These are phyloP conservation scores for Centropus bengalensis DNA, from an alignment of 2,113 vertebrate species.

Conservation along the genomic window DNA sequence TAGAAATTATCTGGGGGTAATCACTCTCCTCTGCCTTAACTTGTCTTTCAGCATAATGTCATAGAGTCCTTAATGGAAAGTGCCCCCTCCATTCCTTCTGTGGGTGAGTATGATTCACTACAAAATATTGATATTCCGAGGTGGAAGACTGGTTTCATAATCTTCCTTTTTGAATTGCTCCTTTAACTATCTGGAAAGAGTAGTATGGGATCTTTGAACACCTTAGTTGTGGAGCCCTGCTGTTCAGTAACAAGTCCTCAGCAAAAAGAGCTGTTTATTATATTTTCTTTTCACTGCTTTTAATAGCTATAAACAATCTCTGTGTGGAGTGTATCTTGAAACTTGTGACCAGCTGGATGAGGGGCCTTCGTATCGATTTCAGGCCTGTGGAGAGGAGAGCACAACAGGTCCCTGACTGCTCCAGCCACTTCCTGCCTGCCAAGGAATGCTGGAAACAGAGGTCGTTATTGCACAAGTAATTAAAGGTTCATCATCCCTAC, in stretches of 20 bases:
- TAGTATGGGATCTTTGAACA: background rate
- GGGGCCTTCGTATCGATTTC: slow-evolving; percentile 44
- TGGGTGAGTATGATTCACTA: background rate
- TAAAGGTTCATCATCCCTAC: slow-evolving; percentile 67
- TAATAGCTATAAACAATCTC: slow-evolving; percentile 31
- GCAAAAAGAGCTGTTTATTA: background rate
- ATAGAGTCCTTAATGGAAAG: background rate
- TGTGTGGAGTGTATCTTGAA: background rate
- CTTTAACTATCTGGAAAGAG: background rate
- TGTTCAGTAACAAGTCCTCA: background rate
- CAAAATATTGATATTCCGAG: background rate
- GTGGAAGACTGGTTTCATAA: background rate
- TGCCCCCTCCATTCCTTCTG: background rate
- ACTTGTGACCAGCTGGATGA: slow-evolving; percentile 35
- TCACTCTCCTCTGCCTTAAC: background rate
- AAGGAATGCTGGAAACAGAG: slow-evolving; percentile 60
- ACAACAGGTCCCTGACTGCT: slow-evolving; percentile 43
- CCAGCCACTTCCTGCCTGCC: slow-evolving; percentile 43
- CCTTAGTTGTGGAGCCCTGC: background rate
- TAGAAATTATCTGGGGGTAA: background rate
- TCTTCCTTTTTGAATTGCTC: background rate
- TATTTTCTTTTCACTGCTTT: slow-evolving; percentile 45
- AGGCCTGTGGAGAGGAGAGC: slow-evolving; percentile 25
- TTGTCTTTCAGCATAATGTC: background rate
- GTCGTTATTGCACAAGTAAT: slow-evolving; percentile 63